Conservation (phyloP, 2,797 vertebrate species). For the Rhinella marina region DNA sequence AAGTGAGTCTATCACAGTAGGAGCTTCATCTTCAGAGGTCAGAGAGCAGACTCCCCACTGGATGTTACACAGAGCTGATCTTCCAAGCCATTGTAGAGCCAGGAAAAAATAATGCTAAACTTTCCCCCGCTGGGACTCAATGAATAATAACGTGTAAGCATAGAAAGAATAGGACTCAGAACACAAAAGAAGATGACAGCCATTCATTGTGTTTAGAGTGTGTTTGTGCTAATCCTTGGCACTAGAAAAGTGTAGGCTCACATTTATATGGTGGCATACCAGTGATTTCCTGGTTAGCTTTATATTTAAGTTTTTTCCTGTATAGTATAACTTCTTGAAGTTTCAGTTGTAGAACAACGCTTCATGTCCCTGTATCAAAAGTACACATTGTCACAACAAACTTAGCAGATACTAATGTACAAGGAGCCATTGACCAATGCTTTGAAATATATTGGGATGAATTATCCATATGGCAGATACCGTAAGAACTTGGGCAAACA, state of each 20-base stretch:
- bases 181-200: conserved; percentile 48
- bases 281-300: not conserved
- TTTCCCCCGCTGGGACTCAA: conserved; percentile 51
- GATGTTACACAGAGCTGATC: conserved; percentile 54
- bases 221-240: conserved; percentile 21
- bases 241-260: not conserved
- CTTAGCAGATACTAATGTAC: not conserved
- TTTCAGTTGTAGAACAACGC: not conserved
- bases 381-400: no score
- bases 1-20: conserved; percentile 56
- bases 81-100: conserved; percentile 52
- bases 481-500: no score
- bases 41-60: conserved; percentile 44
- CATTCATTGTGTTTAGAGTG: conserved; percentile 33
- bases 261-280: not conserved
- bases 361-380: not conserved
- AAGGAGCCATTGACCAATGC: no score
- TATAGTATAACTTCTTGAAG: not conserved
- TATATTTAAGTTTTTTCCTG: not conserved
- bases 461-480: no score
- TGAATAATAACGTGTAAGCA: conserved; percentile 56
- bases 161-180: conserved; percentile 31
- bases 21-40: conserved; percentile 35
- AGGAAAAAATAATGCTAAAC: conserved; percentile 44
- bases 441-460: no score